Evolutionary conservation across 2,113 vertebrate species (phyloP).

Genomic region (Ceyx margarethae): DNA sequence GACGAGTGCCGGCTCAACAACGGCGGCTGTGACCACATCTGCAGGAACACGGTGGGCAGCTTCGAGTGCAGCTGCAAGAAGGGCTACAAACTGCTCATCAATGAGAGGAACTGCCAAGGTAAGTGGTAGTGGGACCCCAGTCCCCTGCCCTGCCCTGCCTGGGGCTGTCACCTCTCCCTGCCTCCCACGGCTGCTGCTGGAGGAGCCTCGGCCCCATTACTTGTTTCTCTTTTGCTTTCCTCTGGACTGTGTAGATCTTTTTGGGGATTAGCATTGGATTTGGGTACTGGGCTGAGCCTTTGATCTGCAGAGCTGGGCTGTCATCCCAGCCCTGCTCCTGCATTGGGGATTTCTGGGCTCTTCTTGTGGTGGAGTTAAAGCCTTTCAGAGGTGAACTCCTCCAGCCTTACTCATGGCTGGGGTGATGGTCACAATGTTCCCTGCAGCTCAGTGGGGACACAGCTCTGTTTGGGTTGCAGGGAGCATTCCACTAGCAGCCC

Average conservation of each 20-base stretch:
- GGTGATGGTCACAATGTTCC: rapidly evolving
- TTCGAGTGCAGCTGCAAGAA: constrained; percentile 98
- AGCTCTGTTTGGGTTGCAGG: not conserved
- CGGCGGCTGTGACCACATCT: constrained; percentile 95
- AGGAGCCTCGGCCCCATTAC: rapidly evolving
- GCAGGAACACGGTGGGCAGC: constrained; percentile 96
- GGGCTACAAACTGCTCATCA: constrained; percentile 96
- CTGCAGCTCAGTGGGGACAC: not conserved
- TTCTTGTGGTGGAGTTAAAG: not conserved
- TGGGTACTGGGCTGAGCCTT: not conserved
- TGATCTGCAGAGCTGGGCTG: not conserved
- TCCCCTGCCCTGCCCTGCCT: not conserved
- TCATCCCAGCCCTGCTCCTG: not conserved
- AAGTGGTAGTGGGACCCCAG: not conserved
- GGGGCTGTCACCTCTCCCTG: not conserved
- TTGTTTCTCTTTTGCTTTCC: not conserved
- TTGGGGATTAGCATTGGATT: not conserved
- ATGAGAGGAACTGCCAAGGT: constrained; percentile 97
- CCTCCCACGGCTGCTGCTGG: not conserved
- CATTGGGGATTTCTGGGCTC: not conserved
- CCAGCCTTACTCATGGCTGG: not conserved
- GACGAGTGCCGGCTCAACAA: constrained; percentile 95
- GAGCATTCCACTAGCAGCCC: not conserved
- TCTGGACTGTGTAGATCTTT: not conserved
- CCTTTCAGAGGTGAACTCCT: not conserved